Base-by-base conservation (phyloP, 1,140 invertebrate genomes). In the Drosophila ohnishii region DNA sequence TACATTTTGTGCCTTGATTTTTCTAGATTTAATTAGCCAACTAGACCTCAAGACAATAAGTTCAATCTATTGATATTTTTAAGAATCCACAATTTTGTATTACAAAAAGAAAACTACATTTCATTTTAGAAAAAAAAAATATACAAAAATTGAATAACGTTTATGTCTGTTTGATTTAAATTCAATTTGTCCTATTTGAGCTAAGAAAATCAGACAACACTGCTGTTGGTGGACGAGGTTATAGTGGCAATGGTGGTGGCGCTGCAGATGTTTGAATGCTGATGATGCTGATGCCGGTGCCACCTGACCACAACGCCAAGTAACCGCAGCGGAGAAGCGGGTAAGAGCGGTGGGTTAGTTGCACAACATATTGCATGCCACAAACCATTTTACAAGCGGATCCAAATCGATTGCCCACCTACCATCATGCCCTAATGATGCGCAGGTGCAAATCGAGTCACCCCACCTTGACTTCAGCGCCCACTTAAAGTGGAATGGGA, bases 361-460 rank as follows among this genome's bases (percentile, higher is more conserved):
- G 81, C 73, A 80, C 79, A 84, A 88, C 84, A 87, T 84, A 88
- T 87, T 87, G 74, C 84, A 83, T 77, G 65, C 84, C 84, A 71
- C 79, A 85, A 78, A 78, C 75, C 82, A 86, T 78, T 86, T 71
- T 82, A 74, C 81, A 85, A 77, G 77, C 78, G 60, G 44, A 58
- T 64, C 28, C 81, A 72, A 86, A 86, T 75, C 83, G 79, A 83
- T 86, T 77, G 72, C 55, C 61, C 58, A 48, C 44, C 67, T 35
- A 22, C 67, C 34, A 22, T 63, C 19, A 59, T 42, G 58, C 59
- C 62, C 67, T 73, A 86, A 64, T 78, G 73, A 80, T 69, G 77
- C 77, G 67, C 76, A 78, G 79, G 76, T 78, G 76, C 76, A 78
- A 65, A 65, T 63, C 59, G 42, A 51, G 56, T 51, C 22, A 48